Evolutionary conservation across 1,140 invertebrate genomes (phyloP), one percentile per base, ranked within the genome.

Genomic region (Zaprionus capensis): DNA sequence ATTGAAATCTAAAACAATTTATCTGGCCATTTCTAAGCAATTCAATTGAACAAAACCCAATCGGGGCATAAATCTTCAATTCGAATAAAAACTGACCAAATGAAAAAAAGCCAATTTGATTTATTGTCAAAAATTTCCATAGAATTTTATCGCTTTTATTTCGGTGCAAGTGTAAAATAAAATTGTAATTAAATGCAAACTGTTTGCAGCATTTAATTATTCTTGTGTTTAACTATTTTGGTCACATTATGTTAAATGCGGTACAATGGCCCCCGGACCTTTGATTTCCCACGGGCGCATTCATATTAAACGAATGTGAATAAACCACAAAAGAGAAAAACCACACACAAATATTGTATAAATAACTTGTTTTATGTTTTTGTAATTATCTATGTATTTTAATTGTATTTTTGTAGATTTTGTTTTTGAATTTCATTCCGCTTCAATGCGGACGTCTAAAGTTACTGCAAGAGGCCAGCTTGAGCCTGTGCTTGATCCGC

Each of bases 31-130:
- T 51, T 51, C 46, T 51, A 51, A 51, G 46, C 46, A 51, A 51
- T 51, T 51, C 46, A 51, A 24, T 51, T 51, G 46, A 51, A 51
- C 46, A 22, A 51, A 51, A 51, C 46, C 46, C 46, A 24, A 51
- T 24, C 17, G 20, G 20, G 20, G 12, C 46, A 51, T 51, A 51
- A 51, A 51, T 51, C 46, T 51, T 14, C 7, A 24, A 51, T 51
- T 51, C 46, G 9, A 51, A 51, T 51, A 51, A 24, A 24, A 51
- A 51, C 17, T 24, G 20, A 22, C 3, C 46, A 7, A n/a, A 49
- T 20, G 1, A 51, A 51, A 22, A 24, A 51, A 51, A 51, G n/a
- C 2, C 46, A 51, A 12, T 51, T 51, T 51, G 46, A 51, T 51
- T 24, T 51, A 51, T 22, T 51, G 11, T 51, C 46, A 24, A 51